Base-by-base conservation (phyloP, 1,140 invertebrate genomes). In the Nomia melanderi region DNA sequence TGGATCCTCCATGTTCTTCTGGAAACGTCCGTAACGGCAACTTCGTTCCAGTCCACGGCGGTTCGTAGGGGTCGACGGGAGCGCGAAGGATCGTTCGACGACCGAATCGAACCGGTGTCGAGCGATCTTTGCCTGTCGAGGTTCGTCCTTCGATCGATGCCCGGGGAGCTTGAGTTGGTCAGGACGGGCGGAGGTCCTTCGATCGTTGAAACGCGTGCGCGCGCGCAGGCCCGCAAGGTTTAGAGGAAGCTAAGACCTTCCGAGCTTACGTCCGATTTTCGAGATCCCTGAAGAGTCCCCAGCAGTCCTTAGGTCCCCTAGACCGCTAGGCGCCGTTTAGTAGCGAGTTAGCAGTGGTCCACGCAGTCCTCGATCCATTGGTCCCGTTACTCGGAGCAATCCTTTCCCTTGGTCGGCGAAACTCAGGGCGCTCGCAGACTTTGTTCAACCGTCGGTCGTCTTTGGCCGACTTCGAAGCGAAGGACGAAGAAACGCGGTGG, bases 261-360 rank as follows among this genome's bases (percentile, higher is more conserved):
- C 50, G 23, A 27, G 57, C 59, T 72, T 72, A 41, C 20, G 23
- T 62, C 17, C 56, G 6, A 69, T 70, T n/a, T n/a, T n/a, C n/a
- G n/a, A 25, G 3, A 64, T 23, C 71, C 31, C 1, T 53, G 63
- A n/a, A n/a, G 44, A 54, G 17, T n/a, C 27, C 8, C 14, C 14
- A 41, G 41, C 70, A 36, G 20, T 44, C 41, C 20, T 25, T 54
- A 72, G 69, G 20, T n/a, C 23, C 39, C 23, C 9, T 73, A 73
- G 59, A 33, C 12, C 84, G 87, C 86, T 71, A 66, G 39, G 65
- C 39, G 41, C 70, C 53, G 66, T 53, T 69, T 89, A 84, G 82
- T 78, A 84, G 77, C 85, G 77, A 88, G 78, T 88, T 90, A 89
- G 84, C 86, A 91, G 89, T 91, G 90, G 87, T 91, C 90, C 89